Evolutionary conservation across 37 sponge, comb jelly and placozoan species (phyloP), one percentile per base, ranked within the genome.

Genomic region (Amphimedon queenslandica): DNA sequence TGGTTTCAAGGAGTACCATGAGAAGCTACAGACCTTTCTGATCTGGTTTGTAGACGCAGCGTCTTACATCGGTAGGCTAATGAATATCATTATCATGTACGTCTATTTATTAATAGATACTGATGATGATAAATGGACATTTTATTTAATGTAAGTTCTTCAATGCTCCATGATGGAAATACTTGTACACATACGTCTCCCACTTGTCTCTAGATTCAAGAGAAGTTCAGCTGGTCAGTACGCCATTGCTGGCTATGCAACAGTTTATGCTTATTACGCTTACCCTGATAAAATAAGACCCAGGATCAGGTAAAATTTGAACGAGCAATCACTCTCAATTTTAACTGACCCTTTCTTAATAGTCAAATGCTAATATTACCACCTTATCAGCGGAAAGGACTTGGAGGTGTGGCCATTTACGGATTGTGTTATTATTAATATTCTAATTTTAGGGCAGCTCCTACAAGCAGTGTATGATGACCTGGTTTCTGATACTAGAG

Each of bases 41-140:
- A 66, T 96, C 21, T 96, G 96, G 96, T 96, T 83, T 68, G 73
- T 96, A 20, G 96, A 96, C 61, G 90, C 87, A 30, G 81, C 93
- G 23, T 88, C 90, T 2, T 96, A 77, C 69, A 92, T 92, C 36
- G 96, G 93, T 88, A 35, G 69, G 84, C 13, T 25, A 60, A 60
- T 60, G 21, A n/a, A 25, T 60, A 60, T 18, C 13, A 47, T 8
- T 47, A n/a, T 47, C 13, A 47, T 47, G 51, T 47, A 13, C 51
- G 13, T 47, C 8, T 47, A 13, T 47, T 18, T 8, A 47, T 18
- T 47, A 4, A 28, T 55, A 92, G 93, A 92, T 79, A 65, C 53
- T 43, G 92, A 92, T 47, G 92, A 92, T 78, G 85, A 84, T 13
- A 88, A 88, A 57, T 92, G 93, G 93, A 41, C 36, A 21, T 88